Base-by-base conservation (phyloP, 1,140 invertebrate genomes). In the Tetramorium simillimum region DNA sequence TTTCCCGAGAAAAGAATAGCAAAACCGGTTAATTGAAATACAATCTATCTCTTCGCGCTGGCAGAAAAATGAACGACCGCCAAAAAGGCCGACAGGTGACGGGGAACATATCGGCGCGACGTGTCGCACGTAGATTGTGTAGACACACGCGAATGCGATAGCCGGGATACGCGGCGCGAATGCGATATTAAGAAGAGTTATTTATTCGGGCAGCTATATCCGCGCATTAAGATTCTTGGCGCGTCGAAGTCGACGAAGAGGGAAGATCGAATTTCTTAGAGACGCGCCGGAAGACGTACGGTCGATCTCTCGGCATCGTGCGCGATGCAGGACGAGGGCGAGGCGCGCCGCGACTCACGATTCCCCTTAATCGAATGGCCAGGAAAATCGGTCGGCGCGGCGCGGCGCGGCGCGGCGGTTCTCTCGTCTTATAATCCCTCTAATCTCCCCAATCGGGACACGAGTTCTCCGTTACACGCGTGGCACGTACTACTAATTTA, bases 401-500 rank as follows among this genome's bases (percentile, higher is more conserved):
- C 40, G 40, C 40, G 46, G 46, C 46, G 46, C 53, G 58, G 33
- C 33, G 21, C 40, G 46, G 46, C 46, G 46, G 46, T 21, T 46
- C 40, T 70, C 46, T 21, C 82, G 43, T 78, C 67, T 56, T 56
- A 87, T 89, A 89, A 90, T 91, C 85, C 65, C 63, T 85, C 87
- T 89, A 91, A 91, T 91, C 90, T 91, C 72, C 56, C 51, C 76
- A 88, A 90, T 90, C 89, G 72, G 51, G 53, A 76, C 43, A 46
- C 69, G 49, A 84, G 70, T 84, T 91, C 81, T 82, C 62, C 86
- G 88, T 91, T 91, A 91, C 90, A 88, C 90, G 88, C 90, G 86
- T 86, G 77, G 63, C 90, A 76, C 90, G 90, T 91, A 91, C 76
- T 43, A 90, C 87, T 91, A 91, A 91, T 91, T 91, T 91, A 91